Evolutionary conservation across 2,888 invertebrate species (phyloP).

Genomic region (Dynastes tityus): DNA sequence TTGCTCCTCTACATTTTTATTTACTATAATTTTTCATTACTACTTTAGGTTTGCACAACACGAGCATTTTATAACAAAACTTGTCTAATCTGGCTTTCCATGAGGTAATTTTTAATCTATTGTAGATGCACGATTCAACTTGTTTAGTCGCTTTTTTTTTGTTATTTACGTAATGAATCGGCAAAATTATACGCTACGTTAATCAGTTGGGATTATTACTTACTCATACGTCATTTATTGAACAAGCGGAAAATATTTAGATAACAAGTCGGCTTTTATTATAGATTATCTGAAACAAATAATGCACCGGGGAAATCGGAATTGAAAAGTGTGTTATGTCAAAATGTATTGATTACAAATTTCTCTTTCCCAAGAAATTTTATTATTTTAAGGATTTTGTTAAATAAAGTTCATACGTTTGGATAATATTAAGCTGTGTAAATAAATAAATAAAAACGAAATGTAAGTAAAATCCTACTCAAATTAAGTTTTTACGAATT

Average conservation of each 20-base stretch:
- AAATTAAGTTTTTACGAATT: too few species aligned
- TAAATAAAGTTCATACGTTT: too few species aligned
- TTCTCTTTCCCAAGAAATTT: not conserved
- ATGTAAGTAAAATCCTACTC: too few species aligned
- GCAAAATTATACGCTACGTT: slow-evolving; percentile 21
- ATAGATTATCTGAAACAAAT: not conserved
- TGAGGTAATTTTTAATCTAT: slow-evolving; percentile 1
- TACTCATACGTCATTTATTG: slow-evolving; percentile 11
- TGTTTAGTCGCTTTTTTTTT: slow-evolving; percentile 4
- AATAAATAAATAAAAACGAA: too few species aligned
- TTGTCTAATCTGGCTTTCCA: not conserved
- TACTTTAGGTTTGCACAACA: too few species aligned
- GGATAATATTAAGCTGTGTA: too few species aligned
- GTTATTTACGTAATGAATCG: slow-evolving; percentile 3
- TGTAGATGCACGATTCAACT: slow-evolving; percentile 15
- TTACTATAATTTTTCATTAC: too few species aligned
- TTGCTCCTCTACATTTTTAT: too few species aligned
- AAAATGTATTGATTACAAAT: not conserved
- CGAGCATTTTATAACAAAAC: too few species aligned
- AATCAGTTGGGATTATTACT: slow-evolving; percentile 16
- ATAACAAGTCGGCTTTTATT: not conserved
- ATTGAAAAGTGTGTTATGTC: too few species aligned
- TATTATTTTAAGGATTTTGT: too few species aligned
- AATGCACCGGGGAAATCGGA: too few species aligned
- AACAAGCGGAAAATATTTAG: not conserved